These are phyloP conservation scores for Xenopus laevis DNA, from an alignment of 2,113 vertebrate genomes.

Conservation along the genomic window DNA sequence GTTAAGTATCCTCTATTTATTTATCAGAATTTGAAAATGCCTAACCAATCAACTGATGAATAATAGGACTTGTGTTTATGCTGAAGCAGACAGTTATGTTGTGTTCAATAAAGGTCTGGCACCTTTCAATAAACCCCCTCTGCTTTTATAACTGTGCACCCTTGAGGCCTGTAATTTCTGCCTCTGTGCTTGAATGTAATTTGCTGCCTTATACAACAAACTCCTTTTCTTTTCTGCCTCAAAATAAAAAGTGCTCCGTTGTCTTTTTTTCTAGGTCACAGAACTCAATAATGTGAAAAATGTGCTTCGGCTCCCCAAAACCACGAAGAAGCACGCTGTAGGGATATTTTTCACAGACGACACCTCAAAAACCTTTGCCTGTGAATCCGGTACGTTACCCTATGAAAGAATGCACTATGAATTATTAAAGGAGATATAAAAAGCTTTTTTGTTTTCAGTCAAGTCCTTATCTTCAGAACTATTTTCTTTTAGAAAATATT, in stretches of 20 bases:
- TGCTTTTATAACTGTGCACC: not conserved
- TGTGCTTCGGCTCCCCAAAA: conserved; percentile 65
- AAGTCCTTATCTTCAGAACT: no score
- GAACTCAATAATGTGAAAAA: conserved; percentile 75
- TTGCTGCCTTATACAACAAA: not conserved
- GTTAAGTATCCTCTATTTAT: no score
- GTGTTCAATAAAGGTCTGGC: not conserved
- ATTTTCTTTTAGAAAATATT: no score
- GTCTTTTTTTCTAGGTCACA: conserved; percentile 65
- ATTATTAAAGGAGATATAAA: no score
- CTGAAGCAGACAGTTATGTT: not conserved
- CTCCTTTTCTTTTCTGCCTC: not conserved
- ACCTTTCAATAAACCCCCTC: not conserved
- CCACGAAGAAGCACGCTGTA: conserved; percentile 73
- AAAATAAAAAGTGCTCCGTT: not conserved
- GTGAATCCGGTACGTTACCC: conserved; percentile 72
- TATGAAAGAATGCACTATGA: no score
- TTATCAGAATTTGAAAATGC: no score
- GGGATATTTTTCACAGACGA: conserved; percentile 73
- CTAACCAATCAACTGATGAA: not conserved
- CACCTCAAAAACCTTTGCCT: conserved; percentile 76
- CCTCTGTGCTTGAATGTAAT: not conserved
- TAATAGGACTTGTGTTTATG: not conserved
- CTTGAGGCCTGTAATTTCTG: not conserved
- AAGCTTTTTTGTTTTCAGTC: no score